Percentiles rank a stretch among this genome's conserved stretches.
phyloP scores from a whole-genome alignment of 2,888 invertebrate species.

The Zaprionus lineosus region DNA sequence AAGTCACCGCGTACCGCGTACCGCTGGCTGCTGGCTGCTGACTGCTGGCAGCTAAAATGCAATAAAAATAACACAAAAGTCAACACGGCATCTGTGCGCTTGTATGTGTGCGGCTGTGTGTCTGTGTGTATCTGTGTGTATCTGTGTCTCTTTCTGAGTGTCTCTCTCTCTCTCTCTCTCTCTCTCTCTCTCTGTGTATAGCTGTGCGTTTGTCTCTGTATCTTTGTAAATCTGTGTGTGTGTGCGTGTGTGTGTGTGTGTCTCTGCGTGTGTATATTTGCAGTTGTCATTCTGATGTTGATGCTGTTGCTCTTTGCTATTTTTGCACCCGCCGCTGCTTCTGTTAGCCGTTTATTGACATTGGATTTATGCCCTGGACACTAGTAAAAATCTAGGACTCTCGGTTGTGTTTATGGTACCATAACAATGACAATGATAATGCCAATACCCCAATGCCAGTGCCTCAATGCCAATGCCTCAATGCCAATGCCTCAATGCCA shows the following conservation, averaged over 20 bases:
- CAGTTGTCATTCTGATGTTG: neutral
- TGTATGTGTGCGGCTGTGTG: slow-evolving; percentile 3
- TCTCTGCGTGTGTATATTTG: slow-evolving; percentile 8
- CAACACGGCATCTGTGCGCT: slow-evolving; percentile 33
- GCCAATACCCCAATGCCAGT: no score
- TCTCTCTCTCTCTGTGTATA: no score
- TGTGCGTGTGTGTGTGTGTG: slow-evolving; percentile 1
- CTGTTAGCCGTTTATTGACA: slow-evolving; percentile 63
- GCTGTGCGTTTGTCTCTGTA: no score
- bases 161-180: neutral
- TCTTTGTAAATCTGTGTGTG: neutral
- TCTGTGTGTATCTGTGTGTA: slow-evolving; percentile 7
- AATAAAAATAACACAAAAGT: slow-evolving; percentile 68
- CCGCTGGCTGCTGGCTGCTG: slow-evolving; percentile 12
- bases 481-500: slow-evolving; percentile 59
- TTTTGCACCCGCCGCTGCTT: slow-evolving; percentile 7
- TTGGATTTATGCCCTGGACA: slow-evolving; percentile 51
- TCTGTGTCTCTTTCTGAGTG: slow-evolving; percentile 1
- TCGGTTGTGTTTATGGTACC: slow-evolving; percentile 46
- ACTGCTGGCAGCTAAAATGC: slow-evolving; percentile 59
- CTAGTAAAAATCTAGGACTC: slow-evolving; percentile 35
- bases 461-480: no score
- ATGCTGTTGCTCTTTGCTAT: slow-evolving; percentile 4
- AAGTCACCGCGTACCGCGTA: slow-evolving; percentile 21
- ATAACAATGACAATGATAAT: slow-evolving; percentile 60